Base-by-base conservation (phyloP, 2,797 vertebrate species). In the Sebastes diploproa region DNA sequence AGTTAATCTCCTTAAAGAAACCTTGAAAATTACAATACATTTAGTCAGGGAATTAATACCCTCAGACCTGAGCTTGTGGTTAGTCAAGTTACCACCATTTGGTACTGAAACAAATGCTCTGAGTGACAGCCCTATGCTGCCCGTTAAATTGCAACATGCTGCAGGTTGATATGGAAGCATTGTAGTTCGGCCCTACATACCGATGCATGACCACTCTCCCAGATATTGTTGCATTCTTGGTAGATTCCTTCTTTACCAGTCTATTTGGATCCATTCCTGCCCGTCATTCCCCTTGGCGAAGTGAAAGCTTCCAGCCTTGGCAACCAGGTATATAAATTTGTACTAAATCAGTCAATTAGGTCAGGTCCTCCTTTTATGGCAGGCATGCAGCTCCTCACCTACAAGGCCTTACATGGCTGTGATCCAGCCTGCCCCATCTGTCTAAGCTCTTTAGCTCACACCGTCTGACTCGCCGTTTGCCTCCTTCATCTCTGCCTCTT, bases 401-500 rank as follows among this genome's bases (percentile, higher is more conserved):
- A 71, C 74, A 58, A 84, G 83, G 84, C 75, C 68, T 78, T 30
- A 54, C 69, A 68, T 90, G 89, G 88, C 81, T 70, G 61, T 16
- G 60, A 77, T 91, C 85, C 85, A 92, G 73, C 38, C 75, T 42
- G 60, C 81, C 78, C 84, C 87, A 89, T 90, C 87, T 88, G 85
- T 87, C 73, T 78, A 13, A 80, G 75, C 80, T 86, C 23, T 77
- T 82, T 81, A 67, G 82, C 79, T 86, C 58, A 54, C 34, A 63
- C 60, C 59, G 70, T 50, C 74, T 68, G 32, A 71, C 70, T 81
- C 34, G 9, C 9, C 1, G 34, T 77, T 67, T 72, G 70, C 64
- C 25, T 78, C 32, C 52, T 74, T 78, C 36, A 46, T 74, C 62
- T 68, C 38, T 6, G 36, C 56, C 56, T 61, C 18, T 64, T 27